Conservation (phyloP, 2,888 invertebrate species). For the Heliconius charithonia region DNA sequence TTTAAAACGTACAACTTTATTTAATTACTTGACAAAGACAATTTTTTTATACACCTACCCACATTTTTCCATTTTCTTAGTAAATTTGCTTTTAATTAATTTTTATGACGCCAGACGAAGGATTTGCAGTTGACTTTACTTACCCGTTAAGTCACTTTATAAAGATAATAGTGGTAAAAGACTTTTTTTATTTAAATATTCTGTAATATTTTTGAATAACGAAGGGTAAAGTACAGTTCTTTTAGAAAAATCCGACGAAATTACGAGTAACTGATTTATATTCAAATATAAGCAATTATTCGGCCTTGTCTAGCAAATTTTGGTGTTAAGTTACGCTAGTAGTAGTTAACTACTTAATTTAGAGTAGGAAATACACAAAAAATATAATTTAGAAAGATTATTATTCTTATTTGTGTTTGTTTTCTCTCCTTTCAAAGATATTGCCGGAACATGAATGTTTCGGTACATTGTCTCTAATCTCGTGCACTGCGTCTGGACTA, state of each 20-base stretch:
- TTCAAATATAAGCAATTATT: too few relatives aligned
- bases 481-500: neutral
- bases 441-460: neutral
- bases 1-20: constrained; percentile 25
- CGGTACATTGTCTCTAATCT: constrained; percentile 2
- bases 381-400: neutral
- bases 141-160: constrained; percentile 7
- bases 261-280: too few relatives aligned
- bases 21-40: constrained; percentile 25
- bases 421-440: neutral
- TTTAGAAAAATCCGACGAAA: too few relatives aligned
- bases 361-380: too few relatives aligned
- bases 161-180: neutral
- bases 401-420: neutral
- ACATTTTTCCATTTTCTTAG: constrained; percentile 19
- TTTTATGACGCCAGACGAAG: constrained; percentile 2
- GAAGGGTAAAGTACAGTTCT: too few relatives aligned
- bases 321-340: too few relatives aligned
- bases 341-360: too few relatives aligned
- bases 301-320: too few relatives aligned
- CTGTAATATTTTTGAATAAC: neutral
- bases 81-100: constrained; percentile 25
- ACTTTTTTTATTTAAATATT: neutral
- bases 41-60: constrained; percentile 10
- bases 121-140: constrained; percentile 3